A percentile compares a stretch with the other conserved stretches of the same genome.
Conservation (phyloP, 2,797 vertebrate species). For the Pipistrellus kuhlii region DNA sequence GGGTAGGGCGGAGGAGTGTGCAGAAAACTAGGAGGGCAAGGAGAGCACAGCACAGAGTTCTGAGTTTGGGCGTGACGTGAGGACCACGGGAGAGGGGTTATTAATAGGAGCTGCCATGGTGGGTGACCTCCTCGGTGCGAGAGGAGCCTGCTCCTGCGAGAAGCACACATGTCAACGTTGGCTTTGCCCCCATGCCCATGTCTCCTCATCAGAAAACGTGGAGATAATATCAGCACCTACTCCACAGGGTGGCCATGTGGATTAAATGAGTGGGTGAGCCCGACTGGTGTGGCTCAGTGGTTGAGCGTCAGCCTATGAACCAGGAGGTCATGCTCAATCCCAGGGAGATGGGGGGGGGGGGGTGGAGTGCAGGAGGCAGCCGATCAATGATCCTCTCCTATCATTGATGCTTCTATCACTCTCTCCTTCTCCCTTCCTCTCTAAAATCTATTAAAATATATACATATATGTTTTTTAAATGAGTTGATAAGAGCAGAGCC, state of each 20-base stretch:
- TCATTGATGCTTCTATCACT: too few species aligned
- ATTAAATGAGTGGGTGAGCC: background rate
- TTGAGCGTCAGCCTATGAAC: too few species aligned
- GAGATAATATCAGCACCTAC: background rate
- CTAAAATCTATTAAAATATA: too few species aligned
- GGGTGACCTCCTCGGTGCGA: background rate
- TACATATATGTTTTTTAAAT: background rate
- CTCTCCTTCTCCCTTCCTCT: too few species aligned
- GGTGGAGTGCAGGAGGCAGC: too few species aligned
- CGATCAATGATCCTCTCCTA: too few species aligned
- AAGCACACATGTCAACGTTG: rapidly evolving
- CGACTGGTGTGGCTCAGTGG: too few species aligned
- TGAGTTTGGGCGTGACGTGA: background rate
- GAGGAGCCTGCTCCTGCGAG: background rate
- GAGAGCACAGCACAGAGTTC: background rate
- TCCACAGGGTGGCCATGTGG: too few species aligned
- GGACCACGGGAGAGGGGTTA: background rate
- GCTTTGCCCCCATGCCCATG: background rate
- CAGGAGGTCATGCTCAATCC: too few species aligned
- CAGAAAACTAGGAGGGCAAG: background rate
- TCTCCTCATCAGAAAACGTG: background rate
- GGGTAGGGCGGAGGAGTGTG: background rate
- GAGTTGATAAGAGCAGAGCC: background rate
- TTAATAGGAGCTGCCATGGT: background rate
- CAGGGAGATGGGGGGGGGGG: too few species aligned